Conservation (phyloP, 2,888 invertebrate species). For the Halocaridina rubra region DNA sequence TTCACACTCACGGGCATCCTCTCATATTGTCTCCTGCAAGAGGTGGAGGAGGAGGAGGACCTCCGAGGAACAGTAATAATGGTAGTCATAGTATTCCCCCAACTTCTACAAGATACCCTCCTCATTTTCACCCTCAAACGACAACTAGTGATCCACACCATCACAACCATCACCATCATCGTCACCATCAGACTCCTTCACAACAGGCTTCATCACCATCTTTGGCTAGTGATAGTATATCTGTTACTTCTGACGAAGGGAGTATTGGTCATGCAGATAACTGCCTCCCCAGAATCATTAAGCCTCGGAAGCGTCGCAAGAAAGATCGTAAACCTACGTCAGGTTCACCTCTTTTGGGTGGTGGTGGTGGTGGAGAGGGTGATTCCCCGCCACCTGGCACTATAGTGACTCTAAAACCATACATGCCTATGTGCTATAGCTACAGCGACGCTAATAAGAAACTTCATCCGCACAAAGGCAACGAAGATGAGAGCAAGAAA, state of each 20-base stretch:
- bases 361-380: not conserved
- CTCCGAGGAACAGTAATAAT: conserved; percentile 63
- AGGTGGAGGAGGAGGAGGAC: conserved; percentile 61
- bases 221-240: conserved; percentile 43
- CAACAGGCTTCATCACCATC: not conserved
- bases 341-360: conserved; percentile 25
- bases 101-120: conserved; percentile 63
- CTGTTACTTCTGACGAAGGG: conserved; percentile 78
- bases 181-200: not conserved
- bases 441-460: conserved; percentile 27
- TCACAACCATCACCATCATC: conserved; percentile 58
- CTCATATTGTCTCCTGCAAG: conserved; percentile 76
- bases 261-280: conserved; percentile 78
- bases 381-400: conserved; percentile 36
- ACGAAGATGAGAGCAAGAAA: not conserved
- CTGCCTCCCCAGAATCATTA: conserved; percentile 87
- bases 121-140: not conserved
- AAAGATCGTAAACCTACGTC: conserved; percentile 73
- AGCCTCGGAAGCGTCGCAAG: conserved; percentile 88
- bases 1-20: conserved; percentile 88
- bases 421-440: conserved; percentile 70
- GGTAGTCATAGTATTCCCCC: conserved; percentile 69
- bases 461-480: conserved; percentile 41
- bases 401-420: conserved; percentile 70
- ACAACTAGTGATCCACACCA: not conserved